Percentiles rank a stretch among this genome's conserved stretches.
phyloP scores from a whole-genome alignment of 37 sponge, comb jelly and placozoan species.

The Haliclona indistincta region DNA sequence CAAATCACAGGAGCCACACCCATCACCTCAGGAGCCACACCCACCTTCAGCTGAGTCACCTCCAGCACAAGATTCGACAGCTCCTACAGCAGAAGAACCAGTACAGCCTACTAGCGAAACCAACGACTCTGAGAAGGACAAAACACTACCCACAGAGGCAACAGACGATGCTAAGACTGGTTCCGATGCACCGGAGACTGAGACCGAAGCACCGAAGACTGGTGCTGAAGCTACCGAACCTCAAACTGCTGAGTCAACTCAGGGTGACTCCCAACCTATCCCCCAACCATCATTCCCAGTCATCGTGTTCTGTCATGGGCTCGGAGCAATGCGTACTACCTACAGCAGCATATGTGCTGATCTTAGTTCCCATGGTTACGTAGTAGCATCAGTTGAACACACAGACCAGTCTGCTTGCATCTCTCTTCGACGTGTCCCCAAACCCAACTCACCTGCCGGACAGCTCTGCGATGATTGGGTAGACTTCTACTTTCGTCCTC shows the following conservation, averaged over 20 bases:
- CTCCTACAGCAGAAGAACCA: neutral
- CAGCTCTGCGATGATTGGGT: slow-evolving; percentile 39
- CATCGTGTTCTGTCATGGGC: slow-evolving; percentile 76
- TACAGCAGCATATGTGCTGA: slow-evolving; percentile 65
- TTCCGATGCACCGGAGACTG: neutral
- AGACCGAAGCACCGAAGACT: no score
- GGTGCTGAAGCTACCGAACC: no score
- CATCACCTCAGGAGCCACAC: neutral
- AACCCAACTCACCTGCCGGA: neutral
- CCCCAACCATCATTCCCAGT: slow-evolving; percentile 26
- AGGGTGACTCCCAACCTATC: no score
- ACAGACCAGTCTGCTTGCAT: slow-evolving; percentile 61
- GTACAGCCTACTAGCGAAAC: neutral
- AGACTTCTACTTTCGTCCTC: neutral
- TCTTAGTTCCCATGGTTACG: slow-evolving; percentile 77
- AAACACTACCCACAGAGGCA: no score
- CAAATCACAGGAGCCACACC: neutral
- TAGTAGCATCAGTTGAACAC: slow-evolving; percentile 78
- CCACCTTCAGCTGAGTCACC: neutral
- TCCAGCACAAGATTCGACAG: neutral
- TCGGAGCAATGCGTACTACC: slow-evolving; percentile 58
- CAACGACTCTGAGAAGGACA: no score
- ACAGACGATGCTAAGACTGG: no score
- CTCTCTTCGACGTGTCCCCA: slow-evolving; percentile 27
- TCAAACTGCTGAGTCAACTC: no score